Conservation (phyloP, 1,140 invertebrate genomes). For the Psix sp. region DNA sequence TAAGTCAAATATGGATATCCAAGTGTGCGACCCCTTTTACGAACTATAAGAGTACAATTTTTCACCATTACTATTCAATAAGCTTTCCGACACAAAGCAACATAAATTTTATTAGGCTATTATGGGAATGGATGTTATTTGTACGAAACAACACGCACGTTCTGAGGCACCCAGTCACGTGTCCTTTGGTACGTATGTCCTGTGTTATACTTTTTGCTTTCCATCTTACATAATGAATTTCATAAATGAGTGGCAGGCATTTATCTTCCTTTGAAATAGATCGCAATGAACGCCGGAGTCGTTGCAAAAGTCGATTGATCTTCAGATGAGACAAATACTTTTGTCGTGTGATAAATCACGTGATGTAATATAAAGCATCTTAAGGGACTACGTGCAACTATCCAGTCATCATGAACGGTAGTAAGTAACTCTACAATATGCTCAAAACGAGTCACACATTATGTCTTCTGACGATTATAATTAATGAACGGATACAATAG, state of each 20-base stretch:
- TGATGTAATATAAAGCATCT: slow-evolving; percentile 42
- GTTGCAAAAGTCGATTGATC: slow-evolving; percentile 40
- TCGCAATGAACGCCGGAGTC: slow-evolving; percentile 23
- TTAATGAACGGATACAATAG: slow-evolving; percentile 58
- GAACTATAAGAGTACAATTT: slow-evolving; percentile 5
- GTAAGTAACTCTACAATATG: slow-evolving; percentile 41
- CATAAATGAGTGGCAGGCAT: slow-evolving; percentile 37
- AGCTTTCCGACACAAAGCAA: slow-evolving; percentile 1
- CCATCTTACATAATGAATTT: slow-evolving; percentile 37
- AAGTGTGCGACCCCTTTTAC: background rate
- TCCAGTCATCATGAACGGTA: slow-evolving; percentile 19
- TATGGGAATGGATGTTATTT: slow-evolving; percentile 9
- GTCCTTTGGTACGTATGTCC: slow-evolving; percentile 18
- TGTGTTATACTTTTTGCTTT: slow-evolving; percentile 15
- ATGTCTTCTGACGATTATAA: slow-evolving; percentile 58
- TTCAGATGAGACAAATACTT: slow-evolving; percentile 57
- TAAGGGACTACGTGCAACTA: slow-evolving; percentile 42
- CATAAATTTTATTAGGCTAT: slow-evolving; percentile 18
- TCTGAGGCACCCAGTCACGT: slow-evolving; percentile 12
- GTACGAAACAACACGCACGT: slow-evolving; percentile 16
- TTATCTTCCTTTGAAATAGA: slow-evolving; percentile 42
- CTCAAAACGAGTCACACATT: slow-evolving; percentile 38
- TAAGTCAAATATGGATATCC: background rate
- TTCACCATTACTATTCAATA: slow-evolving; percentile 34
- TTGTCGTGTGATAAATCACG: slow-evolving; percentile 57